Conservation (phyloP, 2,797 vertebrate species). For the Propithecus perrieri region DNA sequence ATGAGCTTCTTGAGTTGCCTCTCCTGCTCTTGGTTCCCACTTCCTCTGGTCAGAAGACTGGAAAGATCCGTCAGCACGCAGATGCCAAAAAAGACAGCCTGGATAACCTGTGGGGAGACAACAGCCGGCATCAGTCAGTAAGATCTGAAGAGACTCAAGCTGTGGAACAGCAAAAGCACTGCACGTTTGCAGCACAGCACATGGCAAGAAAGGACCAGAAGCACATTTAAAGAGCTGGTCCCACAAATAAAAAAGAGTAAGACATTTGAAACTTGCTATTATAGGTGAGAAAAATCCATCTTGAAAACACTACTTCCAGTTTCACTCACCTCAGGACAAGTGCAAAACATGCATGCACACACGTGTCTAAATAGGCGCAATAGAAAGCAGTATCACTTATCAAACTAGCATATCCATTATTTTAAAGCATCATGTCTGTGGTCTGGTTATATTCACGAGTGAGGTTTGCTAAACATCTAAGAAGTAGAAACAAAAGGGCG, state of each 20-base stretch:
- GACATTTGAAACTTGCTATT: not conserved
- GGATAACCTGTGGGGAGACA: conserved; percentile 91
- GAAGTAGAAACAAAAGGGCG: not conserved
- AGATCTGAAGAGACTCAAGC: not conserved
- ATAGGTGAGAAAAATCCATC: not conserved
- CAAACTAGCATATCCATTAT: not conserved
- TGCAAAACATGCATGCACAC: not conserved
- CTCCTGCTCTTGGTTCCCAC: conserved; percentile 95
- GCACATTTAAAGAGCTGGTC: not conserved
- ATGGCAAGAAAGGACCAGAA: not conserved
- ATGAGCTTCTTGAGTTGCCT: conserved; percentile 96
- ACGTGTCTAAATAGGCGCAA: not conserved
- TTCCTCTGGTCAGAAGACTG: conserved; percentile 94
- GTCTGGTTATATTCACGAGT: not conserved
- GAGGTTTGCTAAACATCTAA: not conserved
- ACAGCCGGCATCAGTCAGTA: not conserved
- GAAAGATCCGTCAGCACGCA: conserved; percentile 97
- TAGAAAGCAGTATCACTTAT: not conserved
- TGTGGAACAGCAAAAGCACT: not conserved
- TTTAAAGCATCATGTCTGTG: not conserved
- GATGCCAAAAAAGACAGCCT: conserved; percentile 96
- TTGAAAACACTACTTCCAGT: not conserved
- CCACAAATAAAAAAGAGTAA: not conserved
- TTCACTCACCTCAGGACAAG: not conserved
- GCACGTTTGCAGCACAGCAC: not conserved